Percentiles rank a stretch among this genome's conserved stretches.
Conservation (phyloP, 1,140 invertebrate species). For the Heterodera schachtii region DNA sequence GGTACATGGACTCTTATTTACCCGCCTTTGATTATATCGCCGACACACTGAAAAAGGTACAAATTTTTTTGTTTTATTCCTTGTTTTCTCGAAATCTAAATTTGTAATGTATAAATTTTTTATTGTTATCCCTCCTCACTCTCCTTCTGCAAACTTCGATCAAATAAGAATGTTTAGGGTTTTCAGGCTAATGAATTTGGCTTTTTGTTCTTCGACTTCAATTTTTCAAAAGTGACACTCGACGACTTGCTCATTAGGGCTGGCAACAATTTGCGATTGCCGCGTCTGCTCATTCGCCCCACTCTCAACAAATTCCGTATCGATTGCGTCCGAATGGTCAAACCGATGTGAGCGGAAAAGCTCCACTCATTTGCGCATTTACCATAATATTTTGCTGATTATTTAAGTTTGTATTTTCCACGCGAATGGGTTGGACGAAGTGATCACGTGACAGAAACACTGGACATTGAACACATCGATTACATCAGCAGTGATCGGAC, state of each 20-base stretch:
- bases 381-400: background rate
- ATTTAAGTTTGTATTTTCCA: conserved; percentile 25
- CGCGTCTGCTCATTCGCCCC: conserved; percentile 22
- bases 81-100: background rate
- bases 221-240: conserved; percentile 22
- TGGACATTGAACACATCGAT: conserved; percentile 13
- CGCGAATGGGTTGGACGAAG: conserved; percentile 18
- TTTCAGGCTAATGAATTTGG: background rate
- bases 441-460: conserved; percentile 12
- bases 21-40: conserved; percentile 15
- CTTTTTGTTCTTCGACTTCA: conserved; percentile 24
- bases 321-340: conserved; percentile 22
- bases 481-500: conserved; percentile 20
- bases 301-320: conserved; percentile 19
- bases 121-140: too few relatives aligned
- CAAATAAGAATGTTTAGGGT: background rate
- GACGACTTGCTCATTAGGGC: conserved; percentile 21
- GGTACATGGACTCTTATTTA: conserved; percentile 27
- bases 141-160: background rate
- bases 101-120: background rate
- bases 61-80: background rate
- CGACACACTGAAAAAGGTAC: conserved; percentile 18
- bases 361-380: background rate
- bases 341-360: conserved; percentile 16
- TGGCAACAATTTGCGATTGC: background rate